Evolutionary conservation across 2,888 invertebrate species (phyloP).

Genomic region (Ochlodes sylvanus): DNA sequence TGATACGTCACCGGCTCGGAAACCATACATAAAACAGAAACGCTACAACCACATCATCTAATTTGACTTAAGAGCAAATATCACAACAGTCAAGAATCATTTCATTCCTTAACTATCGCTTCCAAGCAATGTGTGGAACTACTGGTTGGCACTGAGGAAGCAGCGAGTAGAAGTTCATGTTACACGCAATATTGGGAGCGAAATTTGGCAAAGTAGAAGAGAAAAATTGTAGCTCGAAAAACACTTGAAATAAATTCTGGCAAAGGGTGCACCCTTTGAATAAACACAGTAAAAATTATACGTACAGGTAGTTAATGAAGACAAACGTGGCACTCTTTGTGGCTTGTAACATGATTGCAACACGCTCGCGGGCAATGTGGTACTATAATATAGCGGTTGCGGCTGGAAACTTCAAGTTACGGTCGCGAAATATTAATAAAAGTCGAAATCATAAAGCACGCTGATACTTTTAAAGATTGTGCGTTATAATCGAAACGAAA

Average conservation of each 20-base stretch:
- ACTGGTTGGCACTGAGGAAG: neutral
- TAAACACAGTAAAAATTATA: neutral
- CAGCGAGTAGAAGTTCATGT: conserved; percentile 10
- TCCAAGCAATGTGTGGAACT: neutral
- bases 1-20: too few relatives aligned
- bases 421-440: too few relatives aligned
- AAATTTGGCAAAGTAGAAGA: conserved; percentile 19
- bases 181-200: conserved; percentile 4
- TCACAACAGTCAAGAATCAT: too few relatives aligned
- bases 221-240: neutral
- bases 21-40: too few relatives aligned
- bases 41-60: too few relatives aligned
- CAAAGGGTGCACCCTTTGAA: neutral
- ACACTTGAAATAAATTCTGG: neutral
- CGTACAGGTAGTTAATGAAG: conserved; percentile 11
- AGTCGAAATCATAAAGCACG: too few relatives aligned
- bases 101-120: too few relatives aligned
- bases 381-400: too few relatives aligned
- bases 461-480: too few relatives aligned
- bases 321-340: neutral
- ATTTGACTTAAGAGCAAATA: too few relatives aligned
- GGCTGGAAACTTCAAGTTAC: too few relatives aligned
- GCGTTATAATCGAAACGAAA: too few relatives aligned
- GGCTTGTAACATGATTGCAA: neutral
- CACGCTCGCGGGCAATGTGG: neutral